Evolutionary conservation across 2,888 invertebrate genomes (phyloP), one percentile per base, ranked within the genome.

Genomic region (Thera obeliscata): DNA sequence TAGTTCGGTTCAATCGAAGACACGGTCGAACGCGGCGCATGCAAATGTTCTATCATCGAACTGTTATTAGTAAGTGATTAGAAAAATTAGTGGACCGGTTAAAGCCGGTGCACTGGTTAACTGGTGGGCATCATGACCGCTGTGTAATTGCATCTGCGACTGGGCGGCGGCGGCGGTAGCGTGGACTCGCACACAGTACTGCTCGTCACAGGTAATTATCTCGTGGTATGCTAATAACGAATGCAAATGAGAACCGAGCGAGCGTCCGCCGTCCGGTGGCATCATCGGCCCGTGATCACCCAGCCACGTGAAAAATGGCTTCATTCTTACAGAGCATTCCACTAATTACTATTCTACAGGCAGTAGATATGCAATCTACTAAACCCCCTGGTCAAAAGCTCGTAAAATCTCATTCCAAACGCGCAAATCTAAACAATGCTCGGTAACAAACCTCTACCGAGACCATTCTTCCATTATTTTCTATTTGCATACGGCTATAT

Each of bases 401-500:
- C 74, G 80, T 75, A 78, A 81, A 76, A 78, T 76, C 76, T 77
- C 76, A 76, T 66, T 69, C 72, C 72, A 72, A 70, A 61, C 72
- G 60, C 75, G 73, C 74, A 63, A 57, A 66, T 79, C 77, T 75
- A 72, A 77, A 78, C 88, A 88, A 88, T 87, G 86, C 84, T 82
- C 84, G 85, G 86, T 86, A 86, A 84, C 83, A 84, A 87, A 85
- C 81, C 76, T 82, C 81, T 81, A 82, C 79, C 81, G 79, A 87
- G 83, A 87, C 84, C 85, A 88, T 88, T 82, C 87, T 87, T 86
- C 89, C 88, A 91, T 91, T 88, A 90, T 86, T 89, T 87, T 88
- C 87, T 90, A 93, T 93, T 93, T 91, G 90, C 92, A 93, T 92
- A 90, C 89, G 83, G 87, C 83, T 83, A 86, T 91, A 86, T 88